A percentile compares a stretch with the other conserved stretches of the same genome.
Evolutionary conservation across 1,140 invertebrate genomes (phyloP).

Genomic region (Rhyacophila brunnea): DNA sequence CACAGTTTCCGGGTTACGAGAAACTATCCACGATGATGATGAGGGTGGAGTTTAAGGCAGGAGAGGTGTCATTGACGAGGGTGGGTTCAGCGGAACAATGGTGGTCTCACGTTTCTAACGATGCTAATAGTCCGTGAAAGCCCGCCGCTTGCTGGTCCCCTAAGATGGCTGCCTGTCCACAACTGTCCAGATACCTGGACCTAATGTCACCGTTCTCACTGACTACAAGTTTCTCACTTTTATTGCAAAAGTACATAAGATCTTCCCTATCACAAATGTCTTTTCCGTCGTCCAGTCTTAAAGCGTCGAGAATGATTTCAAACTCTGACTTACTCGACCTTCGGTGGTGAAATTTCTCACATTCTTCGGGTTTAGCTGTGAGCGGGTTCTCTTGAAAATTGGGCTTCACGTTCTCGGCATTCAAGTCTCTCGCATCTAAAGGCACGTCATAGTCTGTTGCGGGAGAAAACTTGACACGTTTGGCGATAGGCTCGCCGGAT

Average conservation of each 20-base stretch:
- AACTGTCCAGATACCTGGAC: constrained; percentile 46
- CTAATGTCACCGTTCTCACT: constrained; percentile 43
- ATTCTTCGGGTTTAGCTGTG: constrained; percentile 1
- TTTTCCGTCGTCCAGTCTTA: constrained; percentile 43
- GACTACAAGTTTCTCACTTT: constrained; percentile 44
- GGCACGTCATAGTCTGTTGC: constrained; percentile 30
- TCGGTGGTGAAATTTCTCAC: constrained; percentile 12
- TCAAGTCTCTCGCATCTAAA: constrained; percentile 5
- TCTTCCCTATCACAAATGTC: constrained; percentile 38
- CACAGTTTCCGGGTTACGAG: neutral
- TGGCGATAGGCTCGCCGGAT: constrained; percentile 15
- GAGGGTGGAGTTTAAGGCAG: no score
- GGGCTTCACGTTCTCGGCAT: neutral
- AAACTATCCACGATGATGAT: no score
- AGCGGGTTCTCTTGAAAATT: no score
- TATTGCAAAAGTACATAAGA: constrained; percentile 46
- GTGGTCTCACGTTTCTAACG: constrained; percentile 61
- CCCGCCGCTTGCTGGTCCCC: constrained; percentile 64
- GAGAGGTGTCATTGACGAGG: no score
- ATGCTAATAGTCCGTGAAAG: constrained; percentile 68
- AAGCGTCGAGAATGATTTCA: constrained; percentile 48
- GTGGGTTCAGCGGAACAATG: no score
- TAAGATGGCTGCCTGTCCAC: constrained; percentile 68
- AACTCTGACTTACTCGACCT: constrained; percentile 38
- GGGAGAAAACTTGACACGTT: constrained; percentile 30